Conservation (phyloP, 2,797 vertebrate species). For the Parotocinclus haroldoi region DNA sequence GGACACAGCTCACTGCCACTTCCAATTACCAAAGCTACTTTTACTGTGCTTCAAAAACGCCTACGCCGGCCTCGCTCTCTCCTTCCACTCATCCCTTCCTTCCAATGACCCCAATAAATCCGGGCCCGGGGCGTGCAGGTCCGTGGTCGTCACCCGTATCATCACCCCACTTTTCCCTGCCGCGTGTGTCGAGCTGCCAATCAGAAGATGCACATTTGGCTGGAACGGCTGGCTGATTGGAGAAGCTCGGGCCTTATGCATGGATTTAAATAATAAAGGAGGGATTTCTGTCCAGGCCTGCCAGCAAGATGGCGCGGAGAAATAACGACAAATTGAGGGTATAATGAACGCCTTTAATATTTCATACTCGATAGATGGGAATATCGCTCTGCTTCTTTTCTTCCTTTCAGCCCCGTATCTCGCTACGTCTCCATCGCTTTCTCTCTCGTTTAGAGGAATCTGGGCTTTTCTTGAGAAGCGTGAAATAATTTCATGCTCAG, state of each 20-base stretch:
- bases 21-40: constrained; percentile 78
- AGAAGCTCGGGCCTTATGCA: constrained; percentile 70
- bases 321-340: constrained; percentile 81
- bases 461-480: constrained; percentile 54
- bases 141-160: constrained; percentile 76
- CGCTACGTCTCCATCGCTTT: constrained; percentile 60
- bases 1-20: constrained; percentile 79
- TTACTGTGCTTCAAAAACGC: constrained; percentile 70
- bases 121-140: constrained; percentile 77
- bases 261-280: constrained; percentile 85
- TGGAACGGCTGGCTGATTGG: constrained; percentile 73
- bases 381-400: constrained; percentile 55
- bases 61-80: constrained; percentile 15
- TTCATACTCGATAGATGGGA: constrained; percentile 76
- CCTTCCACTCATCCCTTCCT: constrained; percentile 59
- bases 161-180: constrained; percentile 69
- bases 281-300: constrained; percentile 78
- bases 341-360: constrained; percentile 84
- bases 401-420: constrained; percentile 4
- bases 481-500: constrained; percentile 66
- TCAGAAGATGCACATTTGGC: too few species aligned
- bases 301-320: constrained; percentile 76
- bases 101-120: constrained; percentile 78
- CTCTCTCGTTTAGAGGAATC: constrained; percentile 51
- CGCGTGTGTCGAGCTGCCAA: constrained; percentile 75